A percentile compares a stretch with the other conserved stretches of the same genome.
Evolutionary conservation across 2,113 vertebrate genomes (phyloP).

Genomic region (Spea multiplicata): DNA sequence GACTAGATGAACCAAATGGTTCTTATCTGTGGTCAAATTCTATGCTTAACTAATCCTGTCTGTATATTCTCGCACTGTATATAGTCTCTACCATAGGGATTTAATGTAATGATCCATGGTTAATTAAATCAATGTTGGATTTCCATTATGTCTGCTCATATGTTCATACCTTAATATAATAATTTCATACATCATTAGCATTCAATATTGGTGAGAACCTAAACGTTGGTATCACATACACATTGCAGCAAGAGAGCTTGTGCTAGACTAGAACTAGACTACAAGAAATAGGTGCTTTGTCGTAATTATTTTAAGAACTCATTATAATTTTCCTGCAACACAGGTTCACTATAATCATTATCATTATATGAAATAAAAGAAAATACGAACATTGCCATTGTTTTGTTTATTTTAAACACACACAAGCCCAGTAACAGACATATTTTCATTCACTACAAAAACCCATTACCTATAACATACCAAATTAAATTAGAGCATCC

Average conservation of each 20-base stretch:
- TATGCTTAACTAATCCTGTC: too few relatives aligned
- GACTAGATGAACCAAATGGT: too few relatives aligned
- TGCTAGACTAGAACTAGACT: background rate
- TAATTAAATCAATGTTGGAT: too few relatives aligned
- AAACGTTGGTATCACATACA: background rate
- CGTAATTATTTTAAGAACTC: background rate
- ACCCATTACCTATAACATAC: constrained; percentile 18
- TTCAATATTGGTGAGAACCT: too few relatives aligned
- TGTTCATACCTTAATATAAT: too few relatives aligned
- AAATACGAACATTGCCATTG: constrained; percentile 22
- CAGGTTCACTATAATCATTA: background rate
- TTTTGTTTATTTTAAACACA: constrained; percentile 1
- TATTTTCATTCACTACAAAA: constrained; percentile 18
- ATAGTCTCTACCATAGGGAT: too few relatives aligned
- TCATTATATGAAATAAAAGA: constrained; percentile 27
- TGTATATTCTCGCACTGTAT: too few relatives aligned
- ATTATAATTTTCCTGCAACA: too few relatives aligned
- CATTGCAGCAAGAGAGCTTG: background rate
- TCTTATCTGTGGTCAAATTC: too few relatives aligned
- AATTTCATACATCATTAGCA: too few relatives aligned
- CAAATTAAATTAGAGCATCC: constrained; percentile 4
- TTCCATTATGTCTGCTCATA: too few relatives aligned
- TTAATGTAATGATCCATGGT: too few relatives aligned
- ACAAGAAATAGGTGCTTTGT: background rate
- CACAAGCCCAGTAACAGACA: background rate